Conservation (phyloP, 2,888 invertebrate species). For the Atherix ibis region DNA sequence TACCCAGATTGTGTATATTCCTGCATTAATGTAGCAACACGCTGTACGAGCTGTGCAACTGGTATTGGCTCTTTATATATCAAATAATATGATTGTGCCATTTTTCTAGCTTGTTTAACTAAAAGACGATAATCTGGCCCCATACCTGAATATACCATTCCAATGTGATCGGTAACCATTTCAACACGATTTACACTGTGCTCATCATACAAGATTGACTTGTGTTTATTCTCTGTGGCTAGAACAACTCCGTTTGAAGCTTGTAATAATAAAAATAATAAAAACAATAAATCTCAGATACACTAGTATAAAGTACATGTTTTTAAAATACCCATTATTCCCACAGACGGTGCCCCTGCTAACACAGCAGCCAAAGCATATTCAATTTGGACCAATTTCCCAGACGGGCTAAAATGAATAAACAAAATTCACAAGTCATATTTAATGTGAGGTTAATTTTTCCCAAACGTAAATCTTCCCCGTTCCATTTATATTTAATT, state of each 20-base stretch:
- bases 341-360: constrained; percentile 96
- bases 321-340: constrained; percentile 69
- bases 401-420: constrained; percentile 66
- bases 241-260: constrained; percentile 96
- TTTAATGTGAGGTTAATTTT: constrained; percentile 19
- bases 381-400: constrained; percentile 98
- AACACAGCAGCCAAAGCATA: constrained; percentile 98
- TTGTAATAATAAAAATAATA: constrained; percentile 29
- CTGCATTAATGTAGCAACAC: constrained; percentile 96
- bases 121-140: constrained; percentile 82
- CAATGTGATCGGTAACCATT: constrained; percentile 86
- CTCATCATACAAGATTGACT: constrained; percentile 91
- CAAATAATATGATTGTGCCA: constrained; percentile 86
- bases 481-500: too few species aligned
- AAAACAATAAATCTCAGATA: neutral
- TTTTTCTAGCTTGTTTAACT: constrained; percentile 82
- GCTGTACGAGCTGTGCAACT: constrained; percentile 87
- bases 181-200: constrained; percentile 95
- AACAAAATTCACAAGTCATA: constrained; percentile 19
- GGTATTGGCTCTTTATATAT: constrained; percentile 92
- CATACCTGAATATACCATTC: constrained; percentile 97
- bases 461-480: neutral
- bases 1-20: constrained; percentile 97
- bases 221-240: constrained; percentile 97
- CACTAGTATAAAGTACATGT: constrained; percentile 1